Evolutionary conservation across 2,888 invertebrate species (phyloP).

Genomic region (Thysanoteuthis rhombus): DNA sequence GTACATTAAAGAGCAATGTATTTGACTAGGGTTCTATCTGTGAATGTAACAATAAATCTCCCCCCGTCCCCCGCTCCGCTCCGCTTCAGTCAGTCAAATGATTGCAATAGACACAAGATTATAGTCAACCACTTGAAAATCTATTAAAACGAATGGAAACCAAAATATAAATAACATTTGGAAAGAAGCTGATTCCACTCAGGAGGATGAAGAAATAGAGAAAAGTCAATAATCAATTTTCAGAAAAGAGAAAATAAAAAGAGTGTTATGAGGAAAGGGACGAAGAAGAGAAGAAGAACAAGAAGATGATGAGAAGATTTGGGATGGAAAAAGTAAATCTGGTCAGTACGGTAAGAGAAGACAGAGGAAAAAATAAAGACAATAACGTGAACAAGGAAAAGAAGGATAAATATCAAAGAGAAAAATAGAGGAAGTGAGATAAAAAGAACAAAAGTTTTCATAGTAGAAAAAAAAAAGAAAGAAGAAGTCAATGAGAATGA

Average conservation of each 20-base stretch:
- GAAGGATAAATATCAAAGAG: too few relatives aligned
- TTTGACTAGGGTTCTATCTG: not conserved
- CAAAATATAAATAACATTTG: not conserved
- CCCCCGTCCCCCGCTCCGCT: not conserved
- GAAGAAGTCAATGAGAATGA: not conserved
- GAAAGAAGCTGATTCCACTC: not conserved
- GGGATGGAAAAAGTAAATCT: too few relatives aligned
- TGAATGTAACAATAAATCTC: not conserved
- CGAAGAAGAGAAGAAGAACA: not conserved
- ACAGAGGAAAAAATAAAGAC: too few relatives aligned
- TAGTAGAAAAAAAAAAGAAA: not conserved
- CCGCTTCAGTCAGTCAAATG: not conserved
- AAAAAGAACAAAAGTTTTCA: not conserved
- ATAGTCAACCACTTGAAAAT: not conserved
- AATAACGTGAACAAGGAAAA: too few relatives aligned
- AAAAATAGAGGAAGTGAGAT: not conserved
- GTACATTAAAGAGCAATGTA: not conserved
- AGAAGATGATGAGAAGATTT: not conserved
- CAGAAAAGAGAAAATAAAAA: not conserved
- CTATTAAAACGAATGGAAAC: not conserved
- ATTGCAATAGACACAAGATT: not conserved
- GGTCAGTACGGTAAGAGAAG: too few relatives aligned
- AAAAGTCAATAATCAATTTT: not conserved
- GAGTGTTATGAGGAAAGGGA: too few relatives aligned
- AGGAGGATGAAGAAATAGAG: not conserved